A percentile compares a stretch with the other conserved stretches of the same genome.
These are phyloP conservation scores for Lottia scabra DNA, from an alignment of 2,888 invertebrate species.

Conservation along the genomic window DNA sequence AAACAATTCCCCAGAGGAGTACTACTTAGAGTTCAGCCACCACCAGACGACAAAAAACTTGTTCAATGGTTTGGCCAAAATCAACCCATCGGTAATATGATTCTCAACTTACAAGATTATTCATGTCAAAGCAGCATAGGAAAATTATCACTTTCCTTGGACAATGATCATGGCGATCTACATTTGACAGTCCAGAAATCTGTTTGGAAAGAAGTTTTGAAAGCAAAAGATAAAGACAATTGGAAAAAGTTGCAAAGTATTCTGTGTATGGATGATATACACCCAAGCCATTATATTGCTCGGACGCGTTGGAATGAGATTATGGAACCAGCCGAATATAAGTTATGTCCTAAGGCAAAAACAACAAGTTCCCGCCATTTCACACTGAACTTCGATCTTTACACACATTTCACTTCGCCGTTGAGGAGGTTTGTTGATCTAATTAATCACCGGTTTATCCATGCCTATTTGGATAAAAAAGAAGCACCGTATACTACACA, in stretches of 20 bases:
- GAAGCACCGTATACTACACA: slow-evolving; percentile 31
- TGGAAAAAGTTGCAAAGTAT: slow-evolving; percentile 17
- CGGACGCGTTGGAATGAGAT: slow-evolving; percentile 35
- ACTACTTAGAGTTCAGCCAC: slow-evolving; percentile 33
- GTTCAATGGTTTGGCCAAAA: slow-evolving; percentile 26
- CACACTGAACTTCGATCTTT: slow-evolving; percentile 34
- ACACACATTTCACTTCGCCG: slow-evolving; percentile 48
- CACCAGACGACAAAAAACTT: slow-evolving; percentile 24
- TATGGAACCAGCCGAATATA: slow-evolving; percentile 36
- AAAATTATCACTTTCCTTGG: not conserved
- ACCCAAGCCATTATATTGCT: slow-evolving; percentile 35
- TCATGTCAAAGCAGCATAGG: not conserved
- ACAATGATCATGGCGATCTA: not conserved
- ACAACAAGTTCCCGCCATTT: slow-evolving; percentile 34
- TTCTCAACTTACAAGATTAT: slow-evolving; percentile 30
- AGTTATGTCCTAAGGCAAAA: slow-evolving; percentile 24
- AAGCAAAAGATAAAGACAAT: slow-evolving; percentile 11
- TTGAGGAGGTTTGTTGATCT: slow-evolving; percentile 42
- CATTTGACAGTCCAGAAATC: slow-evolving; percentile 25
- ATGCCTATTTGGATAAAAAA: slow-evolving; percentile 28
- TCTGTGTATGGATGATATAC: slow-evolving; percentile 33
- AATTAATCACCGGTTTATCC: slow-evolving; percentile 39
- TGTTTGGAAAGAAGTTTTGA: slow-evolving; percentile 28
- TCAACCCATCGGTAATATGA: slow-evolving; percentile 16
- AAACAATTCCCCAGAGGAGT: slow-evolving; percentile 11